Conservation (phyloP, 1,140 invertebrate species). For the Ostrea edulis region DNA sequence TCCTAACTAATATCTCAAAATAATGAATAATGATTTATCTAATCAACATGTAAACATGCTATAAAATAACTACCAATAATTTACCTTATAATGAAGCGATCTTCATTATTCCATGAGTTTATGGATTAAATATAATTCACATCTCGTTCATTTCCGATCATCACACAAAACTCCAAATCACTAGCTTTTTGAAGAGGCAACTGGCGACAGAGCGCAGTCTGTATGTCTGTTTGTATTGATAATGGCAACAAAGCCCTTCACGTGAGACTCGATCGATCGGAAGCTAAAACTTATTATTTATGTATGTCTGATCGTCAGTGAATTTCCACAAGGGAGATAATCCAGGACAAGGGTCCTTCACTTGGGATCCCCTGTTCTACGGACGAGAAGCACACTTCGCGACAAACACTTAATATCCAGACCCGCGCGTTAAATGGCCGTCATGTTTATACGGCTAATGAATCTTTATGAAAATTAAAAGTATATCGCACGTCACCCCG, state of each 20-base stretch:
- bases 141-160: not conserved
- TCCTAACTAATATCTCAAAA: too few species aligned
- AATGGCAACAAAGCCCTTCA: not conserved
- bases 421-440: not conserved
- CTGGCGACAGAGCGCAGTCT: not conserved
- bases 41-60: too few species aligned
- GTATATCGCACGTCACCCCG: not conserved
- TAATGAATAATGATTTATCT: too few species aligned
- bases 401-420: not conserved
- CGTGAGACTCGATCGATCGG: not conserved
- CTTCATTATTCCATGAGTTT: too few species aligned
- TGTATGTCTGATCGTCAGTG: not conserved
- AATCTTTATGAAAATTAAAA: conserved; percentile 39
- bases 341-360: not conserved
- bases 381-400: not conserved
- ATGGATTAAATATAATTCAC: not conserved
- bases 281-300: not conserved
- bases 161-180: not conserved
- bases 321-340: conserved; percentile 4
- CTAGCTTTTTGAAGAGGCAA: too few species aligned
- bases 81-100: too few species aligned
- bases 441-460: conserved; percentile 13
- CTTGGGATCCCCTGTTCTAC: not conserved
- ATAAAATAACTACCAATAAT: too few species aligned
- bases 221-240: not conserved